phyloP scores from a whole-genome alignment of 2,888 invertebrate species.

The Cordilura impudica region DNA sequence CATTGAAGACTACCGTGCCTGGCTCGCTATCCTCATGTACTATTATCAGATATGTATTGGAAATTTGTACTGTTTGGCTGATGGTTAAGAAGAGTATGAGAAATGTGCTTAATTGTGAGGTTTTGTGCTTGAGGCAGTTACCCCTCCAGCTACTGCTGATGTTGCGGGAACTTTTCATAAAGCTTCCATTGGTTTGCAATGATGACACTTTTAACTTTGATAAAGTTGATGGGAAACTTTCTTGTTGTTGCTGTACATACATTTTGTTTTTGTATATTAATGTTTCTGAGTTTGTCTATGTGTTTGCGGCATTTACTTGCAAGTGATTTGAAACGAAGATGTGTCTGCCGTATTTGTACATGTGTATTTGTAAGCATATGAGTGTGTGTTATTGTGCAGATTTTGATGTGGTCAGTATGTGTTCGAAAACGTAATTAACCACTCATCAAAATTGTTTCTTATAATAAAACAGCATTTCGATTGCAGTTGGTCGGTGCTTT shows the following conservation, averaged over 20 bases:
- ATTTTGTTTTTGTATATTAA: conserved; percentile 31
- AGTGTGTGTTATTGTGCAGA: conserved; percentile 29
- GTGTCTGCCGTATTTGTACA: background rate
- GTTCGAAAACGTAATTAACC: conserved; percentile 57
- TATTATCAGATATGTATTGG: conserved; percentile 80
- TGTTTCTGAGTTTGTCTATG: conserved; percentile 10
- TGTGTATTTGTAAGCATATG: background rate
- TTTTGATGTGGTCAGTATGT: conserved; percentile 56
- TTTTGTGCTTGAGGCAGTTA: background rate
- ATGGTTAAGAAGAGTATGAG: conserved; percentile 46
- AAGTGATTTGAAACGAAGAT: conserved; percentile 37
- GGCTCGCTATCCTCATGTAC: conserved; percentile 81
- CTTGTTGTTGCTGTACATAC: conserved; percentile 41
- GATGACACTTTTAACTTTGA: background rate
- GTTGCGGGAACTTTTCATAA: background rate
- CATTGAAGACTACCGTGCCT: conserved; percentile 86
- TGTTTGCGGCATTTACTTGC: conserved; percentile 44
- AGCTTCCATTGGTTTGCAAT: conserved; percentile 27
- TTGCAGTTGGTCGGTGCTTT: background rate
- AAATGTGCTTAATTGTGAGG: background rate
- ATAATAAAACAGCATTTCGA: conserved; percentile 42
- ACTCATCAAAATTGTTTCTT: conserved; percentile 57
- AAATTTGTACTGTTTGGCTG: conserved; percentile 65
- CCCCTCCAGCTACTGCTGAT: background rate
- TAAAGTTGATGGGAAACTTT: background rate